Base-by-base conservation (phyloP, 1,140 invertebrate species). In the Atta texana region DNA sequence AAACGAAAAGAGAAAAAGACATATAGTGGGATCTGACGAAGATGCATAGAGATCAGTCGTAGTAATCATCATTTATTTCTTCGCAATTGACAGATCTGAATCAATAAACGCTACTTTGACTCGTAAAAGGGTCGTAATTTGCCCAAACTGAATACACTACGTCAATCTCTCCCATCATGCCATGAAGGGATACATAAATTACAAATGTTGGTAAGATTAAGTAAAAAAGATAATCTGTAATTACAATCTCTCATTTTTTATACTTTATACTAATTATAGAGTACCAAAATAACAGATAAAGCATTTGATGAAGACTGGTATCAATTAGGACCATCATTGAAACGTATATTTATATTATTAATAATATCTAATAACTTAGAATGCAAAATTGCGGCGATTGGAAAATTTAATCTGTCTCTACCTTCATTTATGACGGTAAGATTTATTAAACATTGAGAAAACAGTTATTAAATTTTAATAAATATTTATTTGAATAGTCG, bases 391-490 rank as follows among this genome's bases (percentile, higher is more conserved):
- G 66, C 84, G 2, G 68, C 68, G 1, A 53, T 89, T 57, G 63
- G 57, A 21, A 88, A 66, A 14, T 71, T 92, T 12, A 81, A 92
- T 21, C n/a, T 92, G 16, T 90, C 87, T 28, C 24, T 92, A 21
- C 86, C 89, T 28, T 89, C 87, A 1, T 89, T 92, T 10, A 90
- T 84, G 89, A 87, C 86, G 88, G 88, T 87, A 69, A 89, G 68
- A 84, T 8, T 63, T 44, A 5, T 51, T 6, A 28, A 39, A 12
- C 39, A 44, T 2, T 44, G 39, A 44, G 39, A 10, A 44, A 44
- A 44, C 7, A 44, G 10, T 10, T 44, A 44, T 10, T 44, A 44
- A 44, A 44, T 10, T 10, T 10, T 44, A 44, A 10, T 44, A 44
- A 44, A 12, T 44, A 44, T 44, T 44, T 44, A 0, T 44, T 44